Percentiles rank a stretch among this genome's conserved stretches.
Conservation (phyloP, 1,140 invertebrate species). For the Neodiprion lecontei region DNA sequence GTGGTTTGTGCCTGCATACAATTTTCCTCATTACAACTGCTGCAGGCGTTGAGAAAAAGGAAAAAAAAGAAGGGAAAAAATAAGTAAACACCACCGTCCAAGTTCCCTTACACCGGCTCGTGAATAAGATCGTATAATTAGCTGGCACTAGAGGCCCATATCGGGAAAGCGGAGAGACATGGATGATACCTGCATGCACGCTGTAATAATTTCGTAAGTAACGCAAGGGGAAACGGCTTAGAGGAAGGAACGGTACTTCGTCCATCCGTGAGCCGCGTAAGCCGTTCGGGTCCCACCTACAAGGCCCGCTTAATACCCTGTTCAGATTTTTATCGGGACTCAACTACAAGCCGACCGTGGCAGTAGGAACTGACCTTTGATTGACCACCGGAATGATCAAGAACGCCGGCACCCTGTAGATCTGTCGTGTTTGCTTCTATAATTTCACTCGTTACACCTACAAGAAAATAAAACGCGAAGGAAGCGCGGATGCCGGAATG, state of each 20-base stretch:
- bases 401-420: neutral
- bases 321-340: constrained; percentile 1
- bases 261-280: constrained; percentile 2
- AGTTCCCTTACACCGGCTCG: too few species aligned
- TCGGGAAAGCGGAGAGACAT: too few species aligned
- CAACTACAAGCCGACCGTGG: neutral
- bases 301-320: neutral
- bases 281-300: neutral
- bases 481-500: neutral
- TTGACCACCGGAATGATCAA: constrained; percentile 2
- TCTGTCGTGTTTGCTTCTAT: neutral
- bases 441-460: neutral
- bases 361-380: constrained; percentile 5
- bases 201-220: neutral
- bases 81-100: neutral
- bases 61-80: neutral
- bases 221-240: neutral
- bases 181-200: too few species aligned
- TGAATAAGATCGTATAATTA: too few species aligned
- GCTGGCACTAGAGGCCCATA: too few species aligned
- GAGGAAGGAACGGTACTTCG: neutral
- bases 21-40: neutral
- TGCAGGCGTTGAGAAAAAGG: neutral
- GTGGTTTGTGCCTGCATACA: neutral
- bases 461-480: neutral